Percentiles rank a stretch among this genome's conserved stretches.
phyloP scores from a whole-genome alignment of 2,888 invertebrate genomes.

The Petrolisthes manimaculis region DNA sequence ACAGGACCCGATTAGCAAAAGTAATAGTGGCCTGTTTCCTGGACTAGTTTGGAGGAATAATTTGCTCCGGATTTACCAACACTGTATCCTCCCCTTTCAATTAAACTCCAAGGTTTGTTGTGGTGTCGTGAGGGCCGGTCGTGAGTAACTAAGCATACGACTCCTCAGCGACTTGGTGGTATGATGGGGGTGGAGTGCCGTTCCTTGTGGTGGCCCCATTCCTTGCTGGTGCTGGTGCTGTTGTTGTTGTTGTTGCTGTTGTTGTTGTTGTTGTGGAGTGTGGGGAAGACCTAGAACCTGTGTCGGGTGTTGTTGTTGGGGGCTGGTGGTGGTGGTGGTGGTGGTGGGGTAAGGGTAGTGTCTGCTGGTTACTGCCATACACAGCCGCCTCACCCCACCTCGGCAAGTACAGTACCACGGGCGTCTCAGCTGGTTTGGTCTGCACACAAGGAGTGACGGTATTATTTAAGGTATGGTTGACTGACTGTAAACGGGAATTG shows the following conservation, averaged over 20 bases:
- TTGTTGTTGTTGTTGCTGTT: background rate
- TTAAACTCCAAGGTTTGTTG: too few relatives aligned
- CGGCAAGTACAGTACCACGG: constrained; percentile 51
- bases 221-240: background rate
- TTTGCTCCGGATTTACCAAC: too few relatives aligned
- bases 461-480: background rate
- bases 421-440: constrained; percentile 35
- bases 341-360: background rate
- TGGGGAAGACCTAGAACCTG: too few relatives aligned
- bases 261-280: too few relatives aligned
- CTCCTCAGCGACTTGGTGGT: constrained; percentile 54
- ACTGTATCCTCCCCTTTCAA: too few relatives aligned
- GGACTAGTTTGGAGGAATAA: too few relatives aligned
- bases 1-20: too few relatives aligned
- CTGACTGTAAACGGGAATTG: background rate
- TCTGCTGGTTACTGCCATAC: constrained; percentile 25
- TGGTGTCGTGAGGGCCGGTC: background rate
- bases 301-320: background rate
- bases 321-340: background rate
- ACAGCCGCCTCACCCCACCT: constrained; percentile 29
- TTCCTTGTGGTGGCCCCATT: constrained; percentile 9
- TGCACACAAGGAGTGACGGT: background rate
- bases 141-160: constrained; percentile 40
- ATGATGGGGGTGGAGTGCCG: constrained; percentile 47
- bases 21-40: too few relatives aligned